These are phyloP conservation scores for Watsonalla binaria DNA, from an alignment of 2,888 invertebrate species.

Conservation along the genomic window DNA sequence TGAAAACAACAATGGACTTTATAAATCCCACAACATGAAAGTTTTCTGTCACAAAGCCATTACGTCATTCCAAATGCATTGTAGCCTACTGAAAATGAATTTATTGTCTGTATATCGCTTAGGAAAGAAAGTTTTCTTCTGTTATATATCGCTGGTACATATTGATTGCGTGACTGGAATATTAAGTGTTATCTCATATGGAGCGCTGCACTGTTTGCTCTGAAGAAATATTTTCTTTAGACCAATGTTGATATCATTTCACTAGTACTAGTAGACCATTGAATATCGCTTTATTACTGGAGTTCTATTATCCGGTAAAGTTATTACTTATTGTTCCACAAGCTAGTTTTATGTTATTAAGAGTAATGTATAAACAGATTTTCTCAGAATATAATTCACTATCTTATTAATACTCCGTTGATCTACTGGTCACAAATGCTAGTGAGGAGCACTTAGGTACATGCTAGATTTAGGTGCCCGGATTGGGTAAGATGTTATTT, in stretches of 20 bases:
- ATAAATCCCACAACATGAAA: too few relatives aligned
- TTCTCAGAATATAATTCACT: too few relatives aligned
- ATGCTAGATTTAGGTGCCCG: too few relatives aligned
- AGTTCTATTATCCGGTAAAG: not conserved
- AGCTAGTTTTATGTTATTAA: too few relatives aligned
- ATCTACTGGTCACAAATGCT: too few relatives aligned
- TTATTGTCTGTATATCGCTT: conserved; percentile 5
- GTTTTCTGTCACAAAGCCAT: not conserved
- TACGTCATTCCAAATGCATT: conserved; percentile 1
- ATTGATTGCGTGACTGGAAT: conserved; percentile 31
- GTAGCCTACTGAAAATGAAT: conserved; percentile 9
- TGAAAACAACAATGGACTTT: too few relatives aligned
- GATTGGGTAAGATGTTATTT: too few relatives aligned
- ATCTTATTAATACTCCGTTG: too few relatives aligned
- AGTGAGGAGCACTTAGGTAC: too few relatives aligned
- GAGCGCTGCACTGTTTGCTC: conserved; percentile 25
- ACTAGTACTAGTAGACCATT: not conserved
- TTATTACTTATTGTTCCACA: too few relatives aligned
- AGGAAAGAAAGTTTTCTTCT: conserved; percentile 19
- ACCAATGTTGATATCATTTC: conserved; percentile 2
- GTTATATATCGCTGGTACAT: conserved; percentile 28
- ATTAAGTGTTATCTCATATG: conserved; percentile 22
- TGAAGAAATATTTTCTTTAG: conserved; percentile 21
- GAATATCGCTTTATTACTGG: not conserved
- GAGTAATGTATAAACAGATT: too few relatives aligned